phyloP scores from a whole-genome alignment of 2,888 invertebrate genomes.

The Orthosia gracilis region DNA sequence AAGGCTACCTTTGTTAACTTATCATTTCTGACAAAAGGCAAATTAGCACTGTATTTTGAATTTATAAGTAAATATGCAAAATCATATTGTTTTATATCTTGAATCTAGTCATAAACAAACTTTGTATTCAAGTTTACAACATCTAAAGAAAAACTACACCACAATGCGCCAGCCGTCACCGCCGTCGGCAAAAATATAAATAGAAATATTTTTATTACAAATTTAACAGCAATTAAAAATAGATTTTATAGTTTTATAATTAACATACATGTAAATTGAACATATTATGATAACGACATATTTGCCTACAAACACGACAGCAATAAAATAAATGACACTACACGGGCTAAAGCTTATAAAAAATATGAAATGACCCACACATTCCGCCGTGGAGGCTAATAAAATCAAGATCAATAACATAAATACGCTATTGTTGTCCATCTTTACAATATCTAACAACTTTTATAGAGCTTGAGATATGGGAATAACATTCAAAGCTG shows the following conservation, averaged over 20 bases:
- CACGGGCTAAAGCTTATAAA: slow-evolving; percentile 64
- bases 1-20: neutral
- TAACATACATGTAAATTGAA: slow-evolving; percentile 65
- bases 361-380: slow-evolving; percentile 66
- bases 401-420: slow-evolving; percentile 88
- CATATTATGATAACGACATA: slow-evolving; percentile 61
- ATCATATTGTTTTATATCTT: neutral
- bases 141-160: neutral
- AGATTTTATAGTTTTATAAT: slow-evolving; percentile 68
- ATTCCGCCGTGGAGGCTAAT: slow-evolving; percentile 74
- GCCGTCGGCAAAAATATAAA: slow-evolving; percentile 61
- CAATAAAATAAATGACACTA: slow-evolving; percentile 67
- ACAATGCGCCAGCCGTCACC: slow-evolving; percentile 21
- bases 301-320: slow-evolving; percentile 57
- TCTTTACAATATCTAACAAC: slow-evolving; percentile 85
- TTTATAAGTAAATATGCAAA: slow-evolving; percentile 2
- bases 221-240: slow-evolving; percentile 60
- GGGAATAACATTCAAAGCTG: slow-evolving; percentile 88
- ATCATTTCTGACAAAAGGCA: slow-evolving; percentile 3
- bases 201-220: slow-evolving; percentile 47
- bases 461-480: slow-evolving; percentile 88
- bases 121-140: neutral
- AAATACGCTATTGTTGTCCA: slow-evolving; percentile 87
- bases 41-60: neutral
- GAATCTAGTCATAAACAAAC: too few species aligned